Percentiles rank a stretch among this genome's conserved stretches.
Conservation (phyloP, 2,888 invertebrate species). For the Chloroclystis v-ata region DNA sequence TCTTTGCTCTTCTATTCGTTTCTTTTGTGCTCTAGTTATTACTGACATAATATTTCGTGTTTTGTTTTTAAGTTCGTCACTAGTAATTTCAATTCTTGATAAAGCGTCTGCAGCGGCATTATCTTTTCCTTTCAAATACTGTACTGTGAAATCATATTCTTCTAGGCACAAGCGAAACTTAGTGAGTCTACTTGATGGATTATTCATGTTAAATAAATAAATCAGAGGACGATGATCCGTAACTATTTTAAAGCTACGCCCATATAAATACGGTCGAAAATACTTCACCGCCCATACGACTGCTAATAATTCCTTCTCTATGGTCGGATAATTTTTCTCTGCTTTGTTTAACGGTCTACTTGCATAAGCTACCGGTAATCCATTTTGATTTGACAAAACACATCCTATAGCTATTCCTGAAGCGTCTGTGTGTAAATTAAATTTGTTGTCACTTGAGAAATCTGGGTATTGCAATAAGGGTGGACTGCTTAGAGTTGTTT, state of each 20-base stretch:
- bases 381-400: slow-evolving; percentile 6
- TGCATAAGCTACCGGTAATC: slow-evolving; percentile 17
- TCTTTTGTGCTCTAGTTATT: slow-evolving; percentile 6
- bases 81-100: slow-evolving; percentile 13
- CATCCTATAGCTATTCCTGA: slow-evolving; percentile 14
- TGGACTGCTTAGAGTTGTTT: neutral
- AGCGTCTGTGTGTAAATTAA: neutral
- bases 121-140: slow-evolving; percentile 17
- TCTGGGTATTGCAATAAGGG: neutral
- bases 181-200: slow-evolving; percentile 18
- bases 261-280: slow-evolving; percentile 12
- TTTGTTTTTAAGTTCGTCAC: neutral
- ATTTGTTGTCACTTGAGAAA: neutral
- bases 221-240: slow-evolving; percentile 21
- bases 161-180: slow-evolving; percentile 20
- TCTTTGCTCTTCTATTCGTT: neutral
- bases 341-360: slow-evolving; percentile 16
- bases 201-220: slow-evolving; percentile 18
- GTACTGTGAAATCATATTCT: slow-evolving; percentile 19
- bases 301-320: neutral
- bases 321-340: slow-evolving; percentile 18
- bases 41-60: neutral
- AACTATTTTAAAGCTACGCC: neutral
- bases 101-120: slow-evolving; percentile 18
- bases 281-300: neutral